Evolutionary conservation across 2,113 vertebrate species (phyloP), one percentile per base, ranked within the genome.

Genomic region (Varanus salvator): DNA sequence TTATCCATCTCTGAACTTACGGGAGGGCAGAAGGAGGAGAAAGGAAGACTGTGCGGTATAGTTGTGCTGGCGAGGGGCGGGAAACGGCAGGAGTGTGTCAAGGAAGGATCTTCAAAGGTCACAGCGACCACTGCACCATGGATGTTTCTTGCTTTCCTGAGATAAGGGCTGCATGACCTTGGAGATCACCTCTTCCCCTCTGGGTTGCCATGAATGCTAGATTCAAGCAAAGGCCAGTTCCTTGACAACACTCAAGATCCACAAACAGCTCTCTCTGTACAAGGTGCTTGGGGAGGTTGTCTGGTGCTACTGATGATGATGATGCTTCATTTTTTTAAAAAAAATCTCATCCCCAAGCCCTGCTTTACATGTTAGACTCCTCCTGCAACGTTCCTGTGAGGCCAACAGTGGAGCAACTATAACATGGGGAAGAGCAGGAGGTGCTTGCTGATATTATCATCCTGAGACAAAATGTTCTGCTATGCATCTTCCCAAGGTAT

Each of bases 1-100:
- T 89, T 66, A 0, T 93, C 72, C 78, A 69, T 52, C 76, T 87
- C 87, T 92, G 91, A 94, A 92, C 90, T 11, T 44, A 2, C 83
- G 48, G 27, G 4, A 34, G 19, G 14, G 34, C 3, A 80, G 25
- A 27, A 74, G 60, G 2, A 9, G 54, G 5, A 14, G 19, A 54
- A 8, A 2, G 17, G 29, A 6, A 19, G 19, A 25, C 21, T 6
- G 14, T 4, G 7, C 21, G n/a, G 29, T 29, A 4, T 64, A 64
- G 8, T 12, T 31, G 71, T n/a, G 29, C 12, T 25, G 60, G 1
- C 1, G 12, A 23, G 2, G 34, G 3, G 25, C 54, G 38, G 21
- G 52, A n/a, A 44, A 44, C 38, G 38, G 3, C 38, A 44, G 7
- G 87, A 84, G 14, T 72, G 0, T 1, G 0, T 38, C 60, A 91